Percentiles rank a stretch among this genome's conserved stretches.
phyloP scores from a whole-genome alignment of 2,113 vertebrate species.

The Cinclus mexicanus region DNA sequence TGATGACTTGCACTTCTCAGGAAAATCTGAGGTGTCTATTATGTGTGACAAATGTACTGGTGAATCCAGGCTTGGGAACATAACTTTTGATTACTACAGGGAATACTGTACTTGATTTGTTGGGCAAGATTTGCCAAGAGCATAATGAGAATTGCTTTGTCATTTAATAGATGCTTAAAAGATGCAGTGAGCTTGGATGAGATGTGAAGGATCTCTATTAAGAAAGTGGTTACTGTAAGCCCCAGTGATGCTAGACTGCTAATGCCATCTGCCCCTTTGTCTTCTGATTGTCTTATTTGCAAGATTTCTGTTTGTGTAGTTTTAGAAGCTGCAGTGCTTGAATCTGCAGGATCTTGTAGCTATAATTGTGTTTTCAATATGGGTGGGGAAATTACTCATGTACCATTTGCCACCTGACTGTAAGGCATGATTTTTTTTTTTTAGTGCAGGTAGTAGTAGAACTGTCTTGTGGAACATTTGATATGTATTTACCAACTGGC shows the following conservation, averaged over 20 bases:
- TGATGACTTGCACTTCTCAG: not conserved
- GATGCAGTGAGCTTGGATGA: not conserved
- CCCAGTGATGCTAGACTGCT: not conserved
- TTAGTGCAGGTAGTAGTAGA: not conserved
- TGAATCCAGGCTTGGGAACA: not conserved
- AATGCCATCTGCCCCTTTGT: not conserved
- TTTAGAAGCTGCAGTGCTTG: not conserved
- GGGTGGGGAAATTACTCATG: not conserved
- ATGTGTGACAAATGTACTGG: not conserved
- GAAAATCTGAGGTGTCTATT: not conserved
- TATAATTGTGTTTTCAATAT: not conserved
- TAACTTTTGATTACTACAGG: slow-evolving; percentile 2
- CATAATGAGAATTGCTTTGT: not conserved
- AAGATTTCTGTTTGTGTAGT: not conserved
- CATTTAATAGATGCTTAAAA: not conserved
- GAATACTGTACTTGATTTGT: not conserved
- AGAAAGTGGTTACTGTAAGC: not conserved
- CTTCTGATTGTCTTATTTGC: not conserved
- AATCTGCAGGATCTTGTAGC: not conserved
- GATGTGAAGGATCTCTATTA: not conserved
- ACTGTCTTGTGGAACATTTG: not conserved
- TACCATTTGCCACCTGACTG: not conserved
- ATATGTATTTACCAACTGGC: not conserved
- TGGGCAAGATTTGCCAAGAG: not conserved
- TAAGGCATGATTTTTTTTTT: not conserved